Evolutionary conservation across 2,797 vertebrate species (phyloP).

Genomic region (Pristis pectinata): DNA sequence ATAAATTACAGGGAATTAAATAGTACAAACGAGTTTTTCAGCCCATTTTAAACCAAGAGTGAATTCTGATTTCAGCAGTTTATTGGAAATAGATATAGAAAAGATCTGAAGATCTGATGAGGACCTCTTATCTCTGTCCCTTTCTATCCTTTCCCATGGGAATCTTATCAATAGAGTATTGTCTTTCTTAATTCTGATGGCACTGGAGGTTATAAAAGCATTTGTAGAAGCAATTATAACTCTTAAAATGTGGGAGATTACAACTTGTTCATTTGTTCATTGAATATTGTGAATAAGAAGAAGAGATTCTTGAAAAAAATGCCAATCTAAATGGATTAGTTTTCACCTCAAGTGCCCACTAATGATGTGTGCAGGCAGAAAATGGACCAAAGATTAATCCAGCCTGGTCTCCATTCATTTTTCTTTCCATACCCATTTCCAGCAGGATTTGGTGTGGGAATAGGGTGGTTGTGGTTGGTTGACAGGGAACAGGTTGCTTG

Average conservation of each 20-base stretch:
- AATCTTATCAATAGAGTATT: neutral
- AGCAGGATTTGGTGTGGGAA: neutral
- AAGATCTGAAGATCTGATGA: constrained; percentile 1
- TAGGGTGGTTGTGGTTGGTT: too few relatives aligned
- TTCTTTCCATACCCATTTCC: neutral
- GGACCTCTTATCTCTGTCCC: neutral
- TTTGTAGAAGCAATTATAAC: neutral
- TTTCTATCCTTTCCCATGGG: neutral
- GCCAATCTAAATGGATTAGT: neutral
- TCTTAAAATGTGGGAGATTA: neutral
- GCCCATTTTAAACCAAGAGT: constrained; percentile 3
- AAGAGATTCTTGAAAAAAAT: neutral
- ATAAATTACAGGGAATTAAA: constrained; percentile 30
- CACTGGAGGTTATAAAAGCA: neutral
- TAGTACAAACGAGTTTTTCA: neutral
- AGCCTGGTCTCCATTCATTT: neutral
- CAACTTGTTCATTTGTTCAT: neutral
- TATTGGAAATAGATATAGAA: constrained; percentile 16
- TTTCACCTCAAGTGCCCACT: neutral
- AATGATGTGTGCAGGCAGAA: neutral
- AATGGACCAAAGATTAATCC: neutral
- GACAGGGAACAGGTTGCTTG: neutral
- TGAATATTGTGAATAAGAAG: neutral
- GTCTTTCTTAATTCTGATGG: constrained; percentile 6
- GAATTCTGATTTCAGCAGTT: neutral